Evolutionary conservation across 2,797 vertebrate genomes (phyloP).

Genomic region (Poecilia wingei): DNA sequence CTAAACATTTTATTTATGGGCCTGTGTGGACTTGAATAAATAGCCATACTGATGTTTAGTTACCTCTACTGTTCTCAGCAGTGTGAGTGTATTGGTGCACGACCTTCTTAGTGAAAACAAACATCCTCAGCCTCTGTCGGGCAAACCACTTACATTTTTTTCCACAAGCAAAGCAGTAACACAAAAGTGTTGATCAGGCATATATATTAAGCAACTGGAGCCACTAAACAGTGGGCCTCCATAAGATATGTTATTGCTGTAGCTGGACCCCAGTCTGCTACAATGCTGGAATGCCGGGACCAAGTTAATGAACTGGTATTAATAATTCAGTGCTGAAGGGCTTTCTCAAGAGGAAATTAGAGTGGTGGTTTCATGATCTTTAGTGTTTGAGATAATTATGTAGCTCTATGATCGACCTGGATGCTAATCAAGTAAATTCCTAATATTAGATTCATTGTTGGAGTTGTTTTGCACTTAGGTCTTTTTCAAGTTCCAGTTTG

Average conservation of each 20-base stretch:
- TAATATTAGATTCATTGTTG: neutral
- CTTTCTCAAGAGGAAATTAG: neutral
- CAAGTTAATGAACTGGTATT: neutral
- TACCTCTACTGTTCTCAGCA: neutral
- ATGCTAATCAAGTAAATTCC: neutral
- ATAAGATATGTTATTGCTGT: constrained; percentile 2
- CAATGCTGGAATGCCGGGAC: neutral
- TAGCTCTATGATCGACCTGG: neutral
- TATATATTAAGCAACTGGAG: neutral
- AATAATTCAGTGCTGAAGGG: constrained; percentile 3
- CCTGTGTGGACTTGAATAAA: constrained; percentile 19
- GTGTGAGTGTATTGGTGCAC: constrained; percentile 2
- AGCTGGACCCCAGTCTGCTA: neutral
- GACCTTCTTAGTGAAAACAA: constrained; percentile 35
- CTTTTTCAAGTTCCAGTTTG: neutral
- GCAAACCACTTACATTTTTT: constrained; percentile 5
- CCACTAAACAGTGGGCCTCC: neutral
- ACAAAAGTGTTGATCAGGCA: neutral
- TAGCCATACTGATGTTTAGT: neutral
- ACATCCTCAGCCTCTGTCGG: constrained; percentile 19
- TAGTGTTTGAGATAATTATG: neutral
- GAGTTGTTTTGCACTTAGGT: neutral
- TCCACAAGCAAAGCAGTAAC: neutral
- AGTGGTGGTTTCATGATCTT: neutral
- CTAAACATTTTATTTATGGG: constrained; percentile 37